phyloP scores from a whole-genome alignment of 2,113 vertebrate genomes.

The Strix aluco region DNA sequence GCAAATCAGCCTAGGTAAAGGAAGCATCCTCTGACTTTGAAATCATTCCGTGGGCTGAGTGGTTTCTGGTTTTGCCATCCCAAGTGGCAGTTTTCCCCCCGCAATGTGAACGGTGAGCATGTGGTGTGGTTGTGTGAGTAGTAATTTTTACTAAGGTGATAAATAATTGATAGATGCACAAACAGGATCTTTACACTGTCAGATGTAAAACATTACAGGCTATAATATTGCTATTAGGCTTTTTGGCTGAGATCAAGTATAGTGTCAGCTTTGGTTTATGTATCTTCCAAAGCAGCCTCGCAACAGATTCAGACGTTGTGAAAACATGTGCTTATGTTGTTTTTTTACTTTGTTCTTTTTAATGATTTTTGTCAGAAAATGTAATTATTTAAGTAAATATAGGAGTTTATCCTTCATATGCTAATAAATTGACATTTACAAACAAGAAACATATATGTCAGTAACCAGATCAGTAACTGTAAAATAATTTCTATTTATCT shows the following conservation, averaged over 20 bases:
- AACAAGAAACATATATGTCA: constrained; percentile 45
- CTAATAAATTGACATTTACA: constrained; percentile 61
- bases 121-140: neutral
- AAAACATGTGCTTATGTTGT: neutral
- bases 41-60: neutral
- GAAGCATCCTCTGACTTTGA: neutral
- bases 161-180: neutral
- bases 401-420: constrained; percentile 33
- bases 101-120: rapidly evolving
- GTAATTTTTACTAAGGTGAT: neutral
- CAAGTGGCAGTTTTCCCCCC: neutral
- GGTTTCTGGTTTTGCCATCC: neutral
- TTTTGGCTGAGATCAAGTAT: constrained; percentile 51
- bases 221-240: constrained; percentile 35
- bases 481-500: constrained; percentile 64
- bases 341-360: constrained; percentile 17
- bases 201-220: neutral
- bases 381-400: neutral
- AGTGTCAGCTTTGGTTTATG: constrained; percentile 45
- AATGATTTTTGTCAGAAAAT: constrained; percentile 14
- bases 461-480: constrained; percentile 39
- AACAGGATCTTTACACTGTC: neutral
- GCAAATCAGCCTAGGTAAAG: neutral
- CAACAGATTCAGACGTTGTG: neutral
- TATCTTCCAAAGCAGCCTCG: neutral